Percentiles rank a stretch among this genome's conserved stretches.
phyloP scores from a whole-genome alignment of 1,140 invertebrate genomes.

The Pogonomyrmex barbatus region DNA sequence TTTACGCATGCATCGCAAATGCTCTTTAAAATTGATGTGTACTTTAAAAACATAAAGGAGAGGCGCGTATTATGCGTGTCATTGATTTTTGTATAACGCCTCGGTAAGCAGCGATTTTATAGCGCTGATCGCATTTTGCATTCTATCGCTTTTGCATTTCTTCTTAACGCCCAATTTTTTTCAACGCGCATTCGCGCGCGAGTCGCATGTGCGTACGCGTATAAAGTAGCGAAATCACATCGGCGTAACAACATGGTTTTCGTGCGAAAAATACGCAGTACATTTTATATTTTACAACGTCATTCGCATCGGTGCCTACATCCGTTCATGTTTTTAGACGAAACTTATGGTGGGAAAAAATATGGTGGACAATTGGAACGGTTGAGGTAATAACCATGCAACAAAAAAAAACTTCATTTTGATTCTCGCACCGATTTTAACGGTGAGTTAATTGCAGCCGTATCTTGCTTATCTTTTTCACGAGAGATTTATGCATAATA shows the following conservation, averaged over 20 bases:
- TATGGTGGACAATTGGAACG: slow-evolving; percentile 32
- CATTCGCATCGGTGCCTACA: slow-evolving; percentile 23
- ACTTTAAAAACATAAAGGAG: not conserved
- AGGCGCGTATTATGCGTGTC: not conserved
- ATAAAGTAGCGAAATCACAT: slow-evolving; percentile 38
- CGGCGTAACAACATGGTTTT: slow-evolving; percentile 11
- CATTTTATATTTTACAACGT: slow-evolving; percentile 46
- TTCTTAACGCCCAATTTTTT: slow-evolving; percentile 37
- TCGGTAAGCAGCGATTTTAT: slow-evolving; percentile 26
- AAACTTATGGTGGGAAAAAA: slow-evolving; percentile 30
- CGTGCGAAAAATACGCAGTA: slow-evolving; percentile 31
- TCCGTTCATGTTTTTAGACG: slow-evolving; percentile 7
- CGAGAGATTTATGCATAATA: not conserved
- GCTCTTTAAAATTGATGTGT: not conserved
- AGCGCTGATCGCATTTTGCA: not conserved
- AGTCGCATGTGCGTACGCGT: not conserved
- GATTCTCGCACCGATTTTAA: not conserved
- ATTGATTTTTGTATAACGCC: not conserved
- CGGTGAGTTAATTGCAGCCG: not conserved
- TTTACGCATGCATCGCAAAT: not conserved
- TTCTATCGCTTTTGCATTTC: not conserved
- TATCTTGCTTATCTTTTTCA: not conserved
- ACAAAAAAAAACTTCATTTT: not conserved
- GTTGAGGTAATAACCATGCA: slow-evolving; percentile 4
- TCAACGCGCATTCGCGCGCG: not conserved